Base-by-base conservation (phyloP, 2,113 vertebrate genomes). In the Psephotus haematonotus region DNA sequence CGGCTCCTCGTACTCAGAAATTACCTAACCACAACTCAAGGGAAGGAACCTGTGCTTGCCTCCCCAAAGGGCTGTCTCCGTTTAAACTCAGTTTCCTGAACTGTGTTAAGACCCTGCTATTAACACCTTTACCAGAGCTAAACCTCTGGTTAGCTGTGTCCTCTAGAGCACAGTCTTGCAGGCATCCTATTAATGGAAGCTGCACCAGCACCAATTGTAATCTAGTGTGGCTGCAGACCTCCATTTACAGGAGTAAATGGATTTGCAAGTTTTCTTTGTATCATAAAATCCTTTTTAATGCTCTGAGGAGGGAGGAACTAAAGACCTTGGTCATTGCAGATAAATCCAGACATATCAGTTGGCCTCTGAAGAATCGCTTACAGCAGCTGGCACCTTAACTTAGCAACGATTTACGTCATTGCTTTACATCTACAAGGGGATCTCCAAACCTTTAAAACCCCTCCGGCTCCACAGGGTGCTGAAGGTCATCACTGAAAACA, bases 301-400 rank as follows among this genome's bases (percentile, higher is more conserved):
- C 80, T n/a, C 76, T 17, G 55, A 88, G 65, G 11, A 44, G 72
- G 39, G 65, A 80, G 74, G 86, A 74, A 63, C 52, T 17, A 13
- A 29, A 27, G 18, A 9, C 72, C 87, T n/a, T 75, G 96, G 80
- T 70, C 37, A 37, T 15, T 63, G 90, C 90, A 82, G 87, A 97
- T 90, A 96, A 97, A 92, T 46, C 90, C 80, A 82, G 69, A 4
- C 17, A 0, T 93, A 96, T 84, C 94, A 96, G 88, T 50, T 96
- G 95, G 95, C 95, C 94, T 88, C 96, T 90, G 88, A 95, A 81
- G 96, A 65, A 96, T 93, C 92, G 63, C 92, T 82, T 23, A 28
- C 1, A 78, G 90, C 90, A 94, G 96, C 97, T 98, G 97, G 91
- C 94, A 90, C 86, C 97, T 96, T 76, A 96, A 97, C 96, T 98